These are phyloP conservation scores for Seira ritae DNA, from an alignment of 2,888 invertebrate genomes.

Conservation along the genomic window DNA sequence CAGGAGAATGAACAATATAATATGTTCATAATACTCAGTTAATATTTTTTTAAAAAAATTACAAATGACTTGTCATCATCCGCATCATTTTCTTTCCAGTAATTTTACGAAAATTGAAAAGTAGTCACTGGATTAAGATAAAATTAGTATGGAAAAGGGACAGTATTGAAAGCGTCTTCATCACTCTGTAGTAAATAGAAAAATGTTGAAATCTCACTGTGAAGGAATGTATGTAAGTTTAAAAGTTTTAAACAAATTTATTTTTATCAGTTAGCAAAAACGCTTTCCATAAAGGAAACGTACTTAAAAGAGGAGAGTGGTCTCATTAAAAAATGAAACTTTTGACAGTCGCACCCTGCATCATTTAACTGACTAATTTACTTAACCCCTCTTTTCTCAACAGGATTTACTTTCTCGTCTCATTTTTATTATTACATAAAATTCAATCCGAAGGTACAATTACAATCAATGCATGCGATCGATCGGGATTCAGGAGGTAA, in stretches of 20 bases:
- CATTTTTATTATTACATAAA: neutral
- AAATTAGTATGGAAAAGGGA: constrained; percentile 23
- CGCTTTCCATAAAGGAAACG: neutral
- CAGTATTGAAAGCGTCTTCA: neutral
- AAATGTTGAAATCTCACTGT: constrained; percentile 29
- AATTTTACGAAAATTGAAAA: neutral
- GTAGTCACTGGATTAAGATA: neutral
- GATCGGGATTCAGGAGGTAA: neutral
- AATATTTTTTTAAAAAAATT: constrained; percentile 24
- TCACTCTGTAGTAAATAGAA: neutral
- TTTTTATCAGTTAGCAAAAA: neutral
- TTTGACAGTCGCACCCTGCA: constrained; percentile 9
- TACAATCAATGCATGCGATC: neutral
- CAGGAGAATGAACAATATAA: constrained; percentile 23
- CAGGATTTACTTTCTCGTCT: neutral
- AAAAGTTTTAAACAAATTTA: constrained; percentile 2
- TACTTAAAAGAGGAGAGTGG: neutral
- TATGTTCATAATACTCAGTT: constrained; percentile 35
- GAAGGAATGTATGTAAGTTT: constrained; percentile 28
- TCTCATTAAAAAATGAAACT: neutral
- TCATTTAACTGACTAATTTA: neutral
- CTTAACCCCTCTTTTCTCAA: neutral
- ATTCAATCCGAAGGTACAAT: neutral
- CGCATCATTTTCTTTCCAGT: neutral
- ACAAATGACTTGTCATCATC: constrained; percentile 22